Conservation (phyloP, 1,140 invertebrate species). For the Leptinotarsa undecemlineata region DNA sequence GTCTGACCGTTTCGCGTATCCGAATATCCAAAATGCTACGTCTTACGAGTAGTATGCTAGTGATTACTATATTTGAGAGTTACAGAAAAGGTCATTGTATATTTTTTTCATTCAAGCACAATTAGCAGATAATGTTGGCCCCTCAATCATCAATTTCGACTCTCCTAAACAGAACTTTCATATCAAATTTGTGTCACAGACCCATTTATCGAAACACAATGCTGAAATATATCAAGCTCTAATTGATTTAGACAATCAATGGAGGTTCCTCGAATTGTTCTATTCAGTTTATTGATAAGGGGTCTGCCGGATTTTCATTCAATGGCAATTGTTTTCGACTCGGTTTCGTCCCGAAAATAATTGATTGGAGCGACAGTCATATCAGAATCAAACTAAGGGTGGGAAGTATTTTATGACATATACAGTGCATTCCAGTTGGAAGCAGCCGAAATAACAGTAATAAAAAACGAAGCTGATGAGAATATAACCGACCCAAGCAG, state of each 20-base stretch:
- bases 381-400: background rate
- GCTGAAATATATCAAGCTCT: conserved; percentile 3
- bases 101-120: too few relatives aligned
- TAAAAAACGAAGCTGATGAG: too few relatives aligned
- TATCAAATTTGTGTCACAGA: background rate
- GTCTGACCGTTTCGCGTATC: too few relatives aligned
- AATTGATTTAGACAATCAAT: background rate
- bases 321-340: conserved; percentile 2
- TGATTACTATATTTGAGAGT: too few relatives aligned
- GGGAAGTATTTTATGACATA: too few relatives aligned
- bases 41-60: too few relatives aligned
- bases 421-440: too few relatives aligned
- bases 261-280: background rate
- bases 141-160: background rate
- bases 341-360: background rate
- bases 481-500: too few relatives aligned
- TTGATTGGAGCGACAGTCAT: background rate
- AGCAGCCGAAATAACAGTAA: too few relatives aligned
- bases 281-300: background rate
- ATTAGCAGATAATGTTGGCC: too few relatives aligned
- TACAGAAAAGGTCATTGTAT: too few relatives aligned
- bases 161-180: background rate
- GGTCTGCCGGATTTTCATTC: background rate
- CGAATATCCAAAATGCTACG: too few relatives aligned
- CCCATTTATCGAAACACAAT: background rate